These are phyloP conservation scores for Heteronetta atricapilla DNA, from an alignment of 2,113 vertebrate genomes.

Conservation along the genomic window DNA sequence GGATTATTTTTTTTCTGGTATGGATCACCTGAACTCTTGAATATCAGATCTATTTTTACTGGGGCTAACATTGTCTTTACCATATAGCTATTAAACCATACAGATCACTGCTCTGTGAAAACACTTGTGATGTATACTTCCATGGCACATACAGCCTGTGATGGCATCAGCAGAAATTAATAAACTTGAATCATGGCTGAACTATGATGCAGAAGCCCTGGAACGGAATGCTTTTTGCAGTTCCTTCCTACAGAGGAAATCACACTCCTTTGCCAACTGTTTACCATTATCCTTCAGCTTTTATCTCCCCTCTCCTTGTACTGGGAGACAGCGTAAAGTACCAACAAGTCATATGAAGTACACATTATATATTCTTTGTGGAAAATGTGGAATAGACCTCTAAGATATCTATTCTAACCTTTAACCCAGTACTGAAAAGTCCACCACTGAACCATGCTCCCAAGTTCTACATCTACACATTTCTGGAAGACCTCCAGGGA, in stretches of 20 bases:
- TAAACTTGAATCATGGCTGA: neutral
- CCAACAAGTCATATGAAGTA: neutral
- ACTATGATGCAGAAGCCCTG: neutral
- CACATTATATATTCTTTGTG: neutral
- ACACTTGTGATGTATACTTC: accelerated
- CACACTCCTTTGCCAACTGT: neutral
- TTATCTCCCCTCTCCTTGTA: accelerated
- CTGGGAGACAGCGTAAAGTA: neutral
- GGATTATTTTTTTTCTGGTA: neutral
- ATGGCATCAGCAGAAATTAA: neutral
- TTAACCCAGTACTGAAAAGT: no score
- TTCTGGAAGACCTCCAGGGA: no score
- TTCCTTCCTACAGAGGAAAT: neutral
- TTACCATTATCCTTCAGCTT: neutral
- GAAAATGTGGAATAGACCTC: no score
- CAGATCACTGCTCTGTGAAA: neutral
- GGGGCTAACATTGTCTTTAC: neutral
- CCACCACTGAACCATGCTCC: no score
- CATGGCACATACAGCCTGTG: neutral
- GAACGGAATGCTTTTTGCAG: neutral
- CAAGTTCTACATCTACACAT: no score
- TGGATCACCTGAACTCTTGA: neutral
- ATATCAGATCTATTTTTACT: neutral
- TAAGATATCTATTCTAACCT: no score
- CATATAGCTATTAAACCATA: neutral